phyloP scores from a whole-genome alignment of 2,797 vertebrate species.

The Amblyopsis hoosieri region DNA sequence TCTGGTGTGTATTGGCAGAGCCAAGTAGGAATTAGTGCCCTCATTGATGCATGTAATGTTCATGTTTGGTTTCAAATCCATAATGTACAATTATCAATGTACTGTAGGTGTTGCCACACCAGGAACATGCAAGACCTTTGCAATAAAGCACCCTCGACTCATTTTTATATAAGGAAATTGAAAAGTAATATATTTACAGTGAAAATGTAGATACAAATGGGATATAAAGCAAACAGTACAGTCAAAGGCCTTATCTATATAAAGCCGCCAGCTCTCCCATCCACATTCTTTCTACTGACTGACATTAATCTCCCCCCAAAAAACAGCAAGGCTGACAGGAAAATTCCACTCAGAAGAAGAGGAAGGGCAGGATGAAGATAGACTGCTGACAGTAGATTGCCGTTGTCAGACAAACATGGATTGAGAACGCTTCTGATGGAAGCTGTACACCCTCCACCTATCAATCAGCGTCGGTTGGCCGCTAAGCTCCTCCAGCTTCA shows the following conservation, averaged over 20 bases:
- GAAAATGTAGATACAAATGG: conserved; percentile 10
- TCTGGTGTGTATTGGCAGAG: too few relatives aligned
- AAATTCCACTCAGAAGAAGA: conserved; percentile 61
- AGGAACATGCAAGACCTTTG: neutral
- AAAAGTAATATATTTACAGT: too few relatives aligned
- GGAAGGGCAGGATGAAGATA: conserved; percentile 59
- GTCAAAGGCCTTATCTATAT: conserved; percentile 52
- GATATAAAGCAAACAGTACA: conserved; percentile 34
- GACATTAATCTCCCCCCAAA: conserved; percentile 63
- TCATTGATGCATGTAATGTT: too few relatives aligned
- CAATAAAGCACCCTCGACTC: conserved; percentile 28
- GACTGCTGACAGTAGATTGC: conserved; percentile 72
- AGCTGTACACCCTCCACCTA: conserved; percentile 66
- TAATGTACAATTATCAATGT: too few relatives aligned
- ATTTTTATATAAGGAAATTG: conserved; percentile 22
- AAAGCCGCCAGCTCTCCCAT: conserved; percentile 30
- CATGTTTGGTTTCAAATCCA: too few relatives aligned
- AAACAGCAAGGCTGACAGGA: conserved; percentile 49
- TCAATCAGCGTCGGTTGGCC: conserved; percentile 64
- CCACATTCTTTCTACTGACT: conserved; percentile 35
- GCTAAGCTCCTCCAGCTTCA: conserved; percentile 38
- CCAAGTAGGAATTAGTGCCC: too few relatives aligned
- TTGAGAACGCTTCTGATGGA: conserved; percentile 61
- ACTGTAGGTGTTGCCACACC: too few relatives aligned
- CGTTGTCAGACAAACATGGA: conserved; percentile 72